Base-by-base conservation (phyloP, 2,888 invertebrate genomes). In the Ypsolopha sequella region DNA sequence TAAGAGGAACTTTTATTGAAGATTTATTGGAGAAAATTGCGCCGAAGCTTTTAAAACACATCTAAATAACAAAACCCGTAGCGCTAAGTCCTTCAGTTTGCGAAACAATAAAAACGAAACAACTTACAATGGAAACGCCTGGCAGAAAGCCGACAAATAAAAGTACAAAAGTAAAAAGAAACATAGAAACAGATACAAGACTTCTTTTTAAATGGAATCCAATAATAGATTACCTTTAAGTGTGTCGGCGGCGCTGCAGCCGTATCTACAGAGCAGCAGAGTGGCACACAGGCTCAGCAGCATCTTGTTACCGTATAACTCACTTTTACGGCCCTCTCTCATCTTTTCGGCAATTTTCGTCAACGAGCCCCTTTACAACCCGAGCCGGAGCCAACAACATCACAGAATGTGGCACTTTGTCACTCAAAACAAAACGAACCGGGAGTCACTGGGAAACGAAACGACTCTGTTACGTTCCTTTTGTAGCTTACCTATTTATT, bases 191-290 rank as follows among this genome's bases (percentile, higher is more conserved):
- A 24, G 24, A 24, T 24, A 24, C 24, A 24, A 2, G 24, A 24
- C 24, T 24, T 24, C 24, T 24, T 24, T n/a, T 24, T 24, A 24
- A 24, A 24, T 24, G 24, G 9, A 39, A 39, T 9, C 39, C 39
- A 9, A 46, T 46, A 46, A 46, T 48, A 51, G 51, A 64, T 75
- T 76, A 85, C 85, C 85, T 82, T 80, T 85, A 54, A 80, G 79
- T 62, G 81, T 84, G 60, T 81, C 85, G 56, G 80, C 86, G 60
- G 76, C 73, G 58, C 36, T 46, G 13, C 74, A 76, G 73, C 84
- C 82, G 58, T 82, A 69, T 65, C 79, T 76, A 80, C 80, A 84
- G 56, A 85, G 76, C 61, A 85, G 75, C 59, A 86, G 59, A 51
- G 76, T 76, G 51, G 72, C 65, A 64, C 76, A 84, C 51, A 80